Conservation (phyloP, 2,888 invertebrate genomes). For the Dione vanillae region DNA sequence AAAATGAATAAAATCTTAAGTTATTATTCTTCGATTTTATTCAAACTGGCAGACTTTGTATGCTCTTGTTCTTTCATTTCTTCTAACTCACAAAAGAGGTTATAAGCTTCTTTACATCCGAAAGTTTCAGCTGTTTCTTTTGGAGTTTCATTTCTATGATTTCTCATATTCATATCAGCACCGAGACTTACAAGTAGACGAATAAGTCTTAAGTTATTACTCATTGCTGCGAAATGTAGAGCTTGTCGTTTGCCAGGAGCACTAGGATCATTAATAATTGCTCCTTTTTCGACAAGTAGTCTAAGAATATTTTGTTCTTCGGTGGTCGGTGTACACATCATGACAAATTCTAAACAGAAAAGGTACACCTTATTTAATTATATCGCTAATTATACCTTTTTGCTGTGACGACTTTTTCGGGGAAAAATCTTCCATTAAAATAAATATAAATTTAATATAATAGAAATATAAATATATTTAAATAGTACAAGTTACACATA, state of each 20-base stretch:
- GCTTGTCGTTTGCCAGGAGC: conserved; percentile 75
- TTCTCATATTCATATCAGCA: conserved; percentile 61
- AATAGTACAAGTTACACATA: too few relatives aligned
- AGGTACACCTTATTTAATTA: too few relatives aligned
- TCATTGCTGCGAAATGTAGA: conserved; percentile 80
- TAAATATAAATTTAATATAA: too few relatives aligned
- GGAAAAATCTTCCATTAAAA: too few relatives aligned
- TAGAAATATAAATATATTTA: too few relatives aligned
- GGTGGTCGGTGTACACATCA: conserved; percentile 67
- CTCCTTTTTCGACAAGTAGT: conserved; percentile 67
- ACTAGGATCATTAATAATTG: conserved; percentile 63
- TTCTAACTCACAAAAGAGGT: conserved; percentile 55
- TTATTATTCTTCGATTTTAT: not conserved
- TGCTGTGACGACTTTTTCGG: too few relatives aligned
- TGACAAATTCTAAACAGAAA: conserved; percentile 64
- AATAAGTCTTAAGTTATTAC: conserved; percentile 69
- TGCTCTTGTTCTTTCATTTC: conserved; percentile 24
- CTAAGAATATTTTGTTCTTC: conserved; percentile 68
- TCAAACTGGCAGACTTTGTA: not conserved
- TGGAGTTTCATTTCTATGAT: conserved; percentile 71
- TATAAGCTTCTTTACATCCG: conserved; percentile 60
- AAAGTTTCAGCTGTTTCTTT: conserved; percentile 67
- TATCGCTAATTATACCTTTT: too few relatives aligned
- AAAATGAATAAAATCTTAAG: not conserved
- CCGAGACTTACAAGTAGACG: conserved; percentile 64